Conservation (phyloP, 2,888 invertebrate genomes). For the Ecdyonurus torrentis region DNA sequence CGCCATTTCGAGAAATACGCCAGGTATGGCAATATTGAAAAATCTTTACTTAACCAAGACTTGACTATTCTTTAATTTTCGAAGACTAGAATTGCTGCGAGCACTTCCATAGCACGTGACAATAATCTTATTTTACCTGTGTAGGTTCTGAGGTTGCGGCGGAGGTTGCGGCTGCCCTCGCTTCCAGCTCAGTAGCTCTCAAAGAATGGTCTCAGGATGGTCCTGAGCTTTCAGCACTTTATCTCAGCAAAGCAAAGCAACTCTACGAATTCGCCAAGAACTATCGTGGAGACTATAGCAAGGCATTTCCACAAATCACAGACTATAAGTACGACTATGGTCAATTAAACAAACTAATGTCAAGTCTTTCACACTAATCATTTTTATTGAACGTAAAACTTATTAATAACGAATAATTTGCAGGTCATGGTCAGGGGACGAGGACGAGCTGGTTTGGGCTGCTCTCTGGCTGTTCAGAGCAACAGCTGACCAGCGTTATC, state of each 20-base stretch:
- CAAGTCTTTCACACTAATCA: too few relatives aligned
- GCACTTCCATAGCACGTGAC: too few relatives aligned
- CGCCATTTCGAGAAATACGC: slow-evolving; percentile 2
- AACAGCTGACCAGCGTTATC: slow-evolving; percentile 12
- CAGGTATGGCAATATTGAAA: neutral
- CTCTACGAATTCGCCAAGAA: slow-evolving; percentile 16
- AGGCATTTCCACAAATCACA: slow-evolving; percentile 14
- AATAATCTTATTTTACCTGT: too few relatives aligned
- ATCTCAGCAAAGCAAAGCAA: slow-evolving; percentile 14
- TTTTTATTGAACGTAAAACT: too few relatives aligned
- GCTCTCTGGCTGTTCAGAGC: slow-evolving; percentile 16
- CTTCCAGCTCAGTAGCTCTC: slow-evolving; percentile 19
- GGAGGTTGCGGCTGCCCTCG: slow-evolving; percentile 25
- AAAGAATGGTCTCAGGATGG: neutral
- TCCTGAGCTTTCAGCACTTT: neutral
- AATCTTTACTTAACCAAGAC: too few relatives aligned
- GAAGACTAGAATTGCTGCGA: too few relatives aligned
- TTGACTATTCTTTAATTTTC: neutral
- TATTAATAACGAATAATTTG: slow-evolving; percentile 7
- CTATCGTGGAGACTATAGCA: slow-evolving; percentile 13
- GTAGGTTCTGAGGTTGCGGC: slow-evolving; percentile 24
- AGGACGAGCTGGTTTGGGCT: slow-evolving; percentile 13
- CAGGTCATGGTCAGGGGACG: slow-evolving; percentile 6
- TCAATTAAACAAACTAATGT: neutral
- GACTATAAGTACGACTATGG: slow-evolving; percentile 14